Conservation (phyloP, 2,888 invertebrate genomes). For the Pristionchus arcanus region DNA sequence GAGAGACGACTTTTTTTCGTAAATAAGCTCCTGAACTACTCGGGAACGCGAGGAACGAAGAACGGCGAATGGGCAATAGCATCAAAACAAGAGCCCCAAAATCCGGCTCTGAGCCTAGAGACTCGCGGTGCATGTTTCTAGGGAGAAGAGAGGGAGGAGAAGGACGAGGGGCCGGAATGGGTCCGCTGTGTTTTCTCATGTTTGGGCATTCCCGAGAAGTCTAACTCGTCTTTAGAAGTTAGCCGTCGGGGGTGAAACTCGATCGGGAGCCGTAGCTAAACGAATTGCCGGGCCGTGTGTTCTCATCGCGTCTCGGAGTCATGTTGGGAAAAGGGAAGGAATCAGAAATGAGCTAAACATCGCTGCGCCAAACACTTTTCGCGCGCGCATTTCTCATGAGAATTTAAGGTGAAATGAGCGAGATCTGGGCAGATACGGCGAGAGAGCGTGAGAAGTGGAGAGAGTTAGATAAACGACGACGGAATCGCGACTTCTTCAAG, state of each 20-base stretch:
- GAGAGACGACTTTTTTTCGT: too few relatives aligned
- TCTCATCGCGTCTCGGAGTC: neutral
- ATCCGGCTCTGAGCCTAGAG: neutral
- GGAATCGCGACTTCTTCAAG: neutral
- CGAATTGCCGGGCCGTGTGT: neutral
- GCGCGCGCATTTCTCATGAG: constrained; percentile 23
- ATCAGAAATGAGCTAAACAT: neutral
- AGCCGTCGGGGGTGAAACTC: neutral
- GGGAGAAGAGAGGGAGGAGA: neutral
- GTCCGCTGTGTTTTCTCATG: neutral
- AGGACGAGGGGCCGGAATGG: neutral
- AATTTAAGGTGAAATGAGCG: neutral
- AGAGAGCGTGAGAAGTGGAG: neutral
- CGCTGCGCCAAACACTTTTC: neutral
- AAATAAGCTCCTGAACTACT: neutral
- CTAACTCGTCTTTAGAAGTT: neutral
- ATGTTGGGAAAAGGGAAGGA: neutral
- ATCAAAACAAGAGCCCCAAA: neutral
- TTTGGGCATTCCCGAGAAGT: neutral
- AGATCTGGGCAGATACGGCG: neutral
- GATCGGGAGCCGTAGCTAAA: neutral
- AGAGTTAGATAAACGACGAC: neutral
- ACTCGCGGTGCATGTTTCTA: constrained; percentile 8
- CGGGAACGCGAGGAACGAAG: neutral
- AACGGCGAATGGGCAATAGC: neutral